These are phyloP conservation scores for Sussaba pulchella DNA, from an alignment of 2,888 invertebrate genomes.

Conservation along the genomic window DNA sequence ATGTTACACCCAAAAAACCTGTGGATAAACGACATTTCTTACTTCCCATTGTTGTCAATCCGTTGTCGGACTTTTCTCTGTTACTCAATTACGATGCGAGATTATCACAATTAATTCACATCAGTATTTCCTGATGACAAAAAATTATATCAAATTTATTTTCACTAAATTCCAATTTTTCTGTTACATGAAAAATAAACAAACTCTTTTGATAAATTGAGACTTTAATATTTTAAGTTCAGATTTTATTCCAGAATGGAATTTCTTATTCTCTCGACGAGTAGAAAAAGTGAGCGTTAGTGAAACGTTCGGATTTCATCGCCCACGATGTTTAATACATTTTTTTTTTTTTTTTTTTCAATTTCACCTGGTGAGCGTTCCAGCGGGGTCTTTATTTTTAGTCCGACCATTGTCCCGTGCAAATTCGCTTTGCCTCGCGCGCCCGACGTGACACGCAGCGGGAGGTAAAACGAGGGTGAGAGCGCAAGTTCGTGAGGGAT, in stretches of 20 bases:
- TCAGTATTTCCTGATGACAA: not conserved
- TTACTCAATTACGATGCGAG: not conserved
- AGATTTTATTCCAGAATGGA: too few relatives aligned
- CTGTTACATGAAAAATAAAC: not conserved
- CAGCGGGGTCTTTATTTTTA: conserved; percentile 10
- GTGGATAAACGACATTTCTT: not conserved
- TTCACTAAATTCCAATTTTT: not conserved
- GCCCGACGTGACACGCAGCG: conserved; percentile 46
- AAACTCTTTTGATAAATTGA: not conserved
- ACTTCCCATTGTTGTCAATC: not conserved
- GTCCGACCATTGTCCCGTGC: conserved; percentile 15
- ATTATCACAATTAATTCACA: not conserved
- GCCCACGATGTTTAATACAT: conserved; percentile 3
- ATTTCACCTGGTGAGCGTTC: conserved; percentile 28
- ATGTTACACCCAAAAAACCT: not conserved
- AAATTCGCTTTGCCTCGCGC: conserved; percentile 41
- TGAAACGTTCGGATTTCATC: not conserved
- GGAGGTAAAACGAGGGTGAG: conserved; percentile 31
- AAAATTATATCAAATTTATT: not conserved
- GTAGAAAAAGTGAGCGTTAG: not conserved
- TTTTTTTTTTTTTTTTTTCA: conserved; percentile 18
- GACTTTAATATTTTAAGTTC: too few relatives aligned
- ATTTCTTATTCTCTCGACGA: not conserved
- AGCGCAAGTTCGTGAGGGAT: conserved; percentile 29
- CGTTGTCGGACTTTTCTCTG: not conserved